These are phyloP conservation scores for Pteruthius melanotis DNA, from an alignment of 2,113 vertebrate genomes.

Conservation along the genomic window DNA sequence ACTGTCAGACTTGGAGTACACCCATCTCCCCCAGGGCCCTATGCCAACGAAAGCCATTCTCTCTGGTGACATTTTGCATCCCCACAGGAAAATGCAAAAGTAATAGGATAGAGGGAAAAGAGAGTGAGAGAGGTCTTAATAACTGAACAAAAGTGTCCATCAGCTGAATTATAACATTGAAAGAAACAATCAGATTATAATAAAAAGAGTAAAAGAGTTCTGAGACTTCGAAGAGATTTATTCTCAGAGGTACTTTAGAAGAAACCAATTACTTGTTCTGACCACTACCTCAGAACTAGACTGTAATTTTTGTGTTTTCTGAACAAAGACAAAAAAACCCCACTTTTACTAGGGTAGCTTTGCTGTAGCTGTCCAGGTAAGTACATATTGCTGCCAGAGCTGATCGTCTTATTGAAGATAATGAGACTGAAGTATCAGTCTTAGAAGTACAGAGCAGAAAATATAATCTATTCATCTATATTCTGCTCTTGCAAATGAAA, in stretches of 20 bases:
- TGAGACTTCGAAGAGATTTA: not conserved
- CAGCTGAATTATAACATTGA: not conserved
- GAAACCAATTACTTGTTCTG: not conserved
- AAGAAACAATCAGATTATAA: not conserved
- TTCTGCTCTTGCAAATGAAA: not conserved
- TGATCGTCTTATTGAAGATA: not conserved
- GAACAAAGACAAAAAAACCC: not conserved
- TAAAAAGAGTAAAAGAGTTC: not conserved
- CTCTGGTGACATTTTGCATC: too few relatives aligned
- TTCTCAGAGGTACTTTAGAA: not conserved
- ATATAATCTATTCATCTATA: not conserved
- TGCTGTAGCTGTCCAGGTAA: not conserved
- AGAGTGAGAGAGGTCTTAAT: not conserved
- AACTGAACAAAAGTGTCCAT: not conserved
- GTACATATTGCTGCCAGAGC: not conserved
- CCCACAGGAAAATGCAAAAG: not conserved
- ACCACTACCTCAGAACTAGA: not conserved
- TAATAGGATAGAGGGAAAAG: not conserved
- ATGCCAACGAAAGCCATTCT: too few relatives aligned
- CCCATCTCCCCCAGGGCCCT: too few relatives aligned
- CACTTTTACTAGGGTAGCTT: not conserved
- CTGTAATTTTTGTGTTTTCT: fast-evolving
- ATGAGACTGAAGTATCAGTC: not conserved
- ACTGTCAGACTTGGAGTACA: too few relatives aligned
- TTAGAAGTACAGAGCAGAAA: not conserved